Evolutionary conservation across 2,113 vertebrate genomes (phyloP).

Genomic region (Noctilio leporinus): DNA sequence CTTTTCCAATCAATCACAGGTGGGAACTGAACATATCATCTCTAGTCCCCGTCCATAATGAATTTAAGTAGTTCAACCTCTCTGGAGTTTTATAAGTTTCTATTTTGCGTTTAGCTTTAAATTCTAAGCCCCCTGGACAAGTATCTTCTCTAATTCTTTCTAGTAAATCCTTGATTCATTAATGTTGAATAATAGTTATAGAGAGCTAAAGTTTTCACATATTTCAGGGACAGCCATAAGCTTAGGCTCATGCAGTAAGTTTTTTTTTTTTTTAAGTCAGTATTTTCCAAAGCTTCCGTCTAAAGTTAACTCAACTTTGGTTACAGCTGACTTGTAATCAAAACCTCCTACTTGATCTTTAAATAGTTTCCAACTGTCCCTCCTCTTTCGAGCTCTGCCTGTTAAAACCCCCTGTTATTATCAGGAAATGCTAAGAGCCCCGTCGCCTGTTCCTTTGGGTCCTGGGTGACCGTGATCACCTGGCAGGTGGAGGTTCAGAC

Average conservation of each 20-base stretch:
- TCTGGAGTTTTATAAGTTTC: background rate
- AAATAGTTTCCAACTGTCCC: background rate
- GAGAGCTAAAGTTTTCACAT: background rate
- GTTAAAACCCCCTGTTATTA: background rate
- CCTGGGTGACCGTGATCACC: too few species aligned
- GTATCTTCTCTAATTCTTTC: background rate
- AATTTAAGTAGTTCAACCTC: background rate
- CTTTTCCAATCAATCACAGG: background rate
- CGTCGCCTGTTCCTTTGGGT: background rate
- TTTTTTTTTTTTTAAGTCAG: background rate
- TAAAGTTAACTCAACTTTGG: background rate
- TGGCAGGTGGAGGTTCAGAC: background rate
- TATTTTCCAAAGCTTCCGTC: background rate
- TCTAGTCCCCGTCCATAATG: background rate
- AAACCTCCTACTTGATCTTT: background rate
- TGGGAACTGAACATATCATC: background rate
- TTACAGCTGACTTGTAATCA: background rate
- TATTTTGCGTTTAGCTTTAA: conserved; percentile 27
- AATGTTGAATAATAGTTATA: background rate
- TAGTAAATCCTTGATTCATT: background rate
- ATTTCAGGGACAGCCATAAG: background rate
- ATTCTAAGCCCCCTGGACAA: background rate
- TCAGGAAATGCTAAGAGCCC: background rate
- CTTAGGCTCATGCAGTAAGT: background rate
- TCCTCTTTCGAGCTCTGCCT: background rate